Conservation (phyloP, 2,888 invertebrate genomes). For the Cryptosula pallasiana region DNA sequence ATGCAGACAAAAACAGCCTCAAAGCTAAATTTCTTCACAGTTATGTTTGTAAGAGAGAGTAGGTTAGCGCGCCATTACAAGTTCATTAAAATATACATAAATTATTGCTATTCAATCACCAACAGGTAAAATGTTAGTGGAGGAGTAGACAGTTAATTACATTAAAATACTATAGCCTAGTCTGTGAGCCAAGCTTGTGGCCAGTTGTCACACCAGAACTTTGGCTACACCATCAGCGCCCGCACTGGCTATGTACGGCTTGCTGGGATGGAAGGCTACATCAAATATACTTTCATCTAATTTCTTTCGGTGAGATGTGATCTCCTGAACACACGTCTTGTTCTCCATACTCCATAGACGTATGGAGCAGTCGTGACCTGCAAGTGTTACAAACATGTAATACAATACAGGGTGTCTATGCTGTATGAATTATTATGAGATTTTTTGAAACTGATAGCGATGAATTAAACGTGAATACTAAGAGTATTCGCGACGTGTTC, state of each 20-base stretch:
- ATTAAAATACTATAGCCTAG: not conserved
- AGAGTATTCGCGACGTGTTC: no score
- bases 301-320: constrained; percentile 98
- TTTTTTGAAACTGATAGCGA: no score
- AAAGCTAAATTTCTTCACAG: no score
- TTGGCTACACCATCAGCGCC: constrained; percentile 98
- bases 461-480: no score
- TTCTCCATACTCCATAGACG: constrained; percentile 68
- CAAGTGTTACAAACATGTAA: constrained; percentile 26
- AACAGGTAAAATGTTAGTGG: not conserved
- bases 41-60: no score
- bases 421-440: no score
- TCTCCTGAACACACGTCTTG: constrained; percentile 98
- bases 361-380: constrained; percentile 61
- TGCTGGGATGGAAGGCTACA: constrained; percentile 97
- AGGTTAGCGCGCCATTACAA: no score
- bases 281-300: constrained; percentile 98
- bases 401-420: no score
- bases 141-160: not conserved
- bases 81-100: no score
- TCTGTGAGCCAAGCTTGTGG: no score
- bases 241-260: constrained; percentile 96
- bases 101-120: not conserved
- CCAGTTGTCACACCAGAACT: constrained; percentile 70
- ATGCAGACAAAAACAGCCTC: no score